Percentiles rank a stretch among this genome's conserved stretches.
Conservation (phyloP, 1,140 invertebrate genomes). For the Muscidifurax raptorellus region DNA sequence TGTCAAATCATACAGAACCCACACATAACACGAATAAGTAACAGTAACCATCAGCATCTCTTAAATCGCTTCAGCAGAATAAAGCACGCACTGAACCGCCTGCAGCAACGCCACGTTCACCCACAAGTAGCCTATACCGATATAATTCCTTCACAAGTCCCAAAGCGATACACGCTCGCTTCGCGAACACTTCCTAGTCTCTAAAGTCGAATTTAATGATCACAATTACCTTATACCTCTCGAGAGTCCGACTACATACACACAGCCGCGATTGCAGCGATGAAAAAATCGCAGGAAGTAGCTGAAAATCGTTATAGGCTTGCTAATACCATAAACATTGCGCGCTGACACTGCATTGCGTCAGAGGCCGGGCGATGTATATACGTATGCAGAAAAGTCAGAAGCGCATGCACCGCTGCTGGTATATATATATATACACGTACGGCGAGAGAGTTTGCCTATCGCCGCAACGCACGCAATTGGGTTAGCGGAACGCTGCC, state of each 20-base stretch:
- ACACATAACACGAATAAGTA: too few species aligned
- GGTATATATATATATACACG: not conserved
- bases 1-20: too few species aligned
- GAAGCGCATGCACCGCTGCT: not conserved
- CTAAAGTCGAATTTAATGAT: conserved; percentile 16
- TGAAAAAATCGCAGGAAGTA: conserved; percentile 11
- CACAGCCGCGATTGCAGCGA: not conserved
- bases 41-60: not conserved
- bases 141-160: not conserved
- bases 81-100: not conserved
- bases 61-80: not conserved
- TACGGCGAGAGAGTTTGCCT: conserved; percentile 1
- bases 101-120: not conserved
- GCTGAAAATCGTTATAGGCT: conserved; percentile 4
- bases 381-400: not conserved
- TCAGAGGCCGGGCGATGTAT: not conserved
- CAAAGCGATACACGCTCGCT: not conserved
- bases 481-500: conserved; percentile 64
- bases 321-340: not conserved
- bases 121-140: not conserved
- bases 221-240: not conserved
- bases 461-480: conserved; percentile 55
- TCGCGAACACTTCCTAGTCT: not conserved
- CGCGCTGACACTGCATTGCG: conserved; percentile 14
- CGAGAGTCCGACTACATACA: not conserved